Evolutionary conservation across 2,113 vertebrate genomes (phyloP).

Genomic region (Camelus bactrianus): DNA sequence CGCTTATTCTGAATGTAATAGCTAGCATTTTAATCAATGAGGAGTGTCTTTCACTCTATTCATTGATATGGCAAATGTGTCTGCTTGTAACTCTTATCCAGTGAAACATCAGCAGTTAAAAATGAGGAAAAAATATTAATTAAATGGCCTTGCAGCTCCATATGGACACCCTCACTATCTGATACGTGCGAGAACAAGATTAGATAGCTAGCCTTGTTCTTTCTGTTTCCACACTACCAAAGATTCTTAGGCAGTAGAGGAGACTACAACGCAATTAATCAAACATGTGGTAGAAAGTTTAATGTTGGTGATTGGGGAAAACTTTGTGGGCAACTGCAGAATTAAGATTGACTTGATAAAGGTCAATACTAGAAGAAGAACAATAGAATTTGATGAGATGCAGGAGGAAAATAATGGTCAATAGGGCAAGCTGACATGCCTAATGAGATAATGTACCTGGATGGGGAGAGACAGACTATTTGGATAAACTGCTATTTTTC

Average conservation of each 20-base stretch:
- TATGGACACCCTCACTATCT: background rate
- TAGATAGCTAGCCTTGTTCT: background rate
- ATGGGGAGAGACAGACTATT: background rate
- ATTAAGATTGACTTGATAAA: background rate
- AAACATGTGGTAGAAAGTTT: background rate
- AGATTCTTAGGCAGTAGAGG: background rate
- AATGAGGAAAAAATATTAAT: conserved; percentile 26
- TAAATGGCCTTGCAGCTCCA: background rate
- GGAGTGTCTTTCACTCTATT: background rate
- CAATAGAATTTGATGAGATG: background rate
- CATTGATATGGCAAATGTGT: background rate
- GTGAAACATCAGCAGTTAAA: conserved; percentile 30
- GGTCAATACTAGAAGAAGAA: background rate
- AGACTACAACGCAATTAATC: background rate
- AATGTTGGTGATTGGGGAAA: background rate
- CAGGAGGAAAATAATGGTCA: background rate
- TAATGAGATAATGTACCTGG: background rate
- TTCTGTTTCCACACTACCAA: background rate
- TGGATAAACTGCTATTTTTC: background rate
- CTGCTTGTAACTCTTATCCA: conserved; percentile 47
- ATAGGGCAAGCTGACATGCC: background rate
- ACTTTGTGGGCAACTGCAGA: background rate
- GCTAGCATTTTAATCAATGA: background rate
- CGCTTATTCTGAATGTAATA: conserved; percentile 32
- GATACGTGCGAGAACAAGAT: background rate